Conservation (phyloP, 2,888 invertebrate species). For the Therioaphis trifolii region DNA sequence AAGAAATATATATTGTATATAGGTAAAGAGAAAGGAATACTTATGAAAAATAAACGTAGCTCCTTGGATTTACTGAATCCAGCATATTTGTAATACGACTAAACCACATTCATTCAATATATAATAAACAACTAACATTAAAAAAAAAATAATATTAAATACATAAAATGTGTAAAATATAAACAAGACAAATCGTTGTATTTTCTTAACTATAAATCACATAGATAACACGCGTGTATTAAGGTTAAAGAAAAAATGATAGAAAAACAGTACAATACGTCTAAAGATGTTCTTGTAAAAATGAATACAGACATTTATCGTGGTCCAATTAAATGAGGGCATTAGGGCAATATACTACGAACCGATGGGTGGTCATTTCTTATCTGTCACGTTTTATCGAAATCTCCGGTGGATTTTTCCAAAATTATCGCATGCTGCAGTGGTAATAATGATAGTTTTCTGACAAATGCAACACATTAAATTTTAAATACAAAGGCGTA, state of each 20-base stretch:
- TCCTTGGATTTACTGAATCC: neutral
- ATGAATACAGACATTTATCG: neutral
- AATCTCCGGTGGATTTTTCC: neutral
- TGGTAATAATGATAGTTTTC: neutral
- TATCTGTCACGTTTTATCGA: conserved; percentile 33
- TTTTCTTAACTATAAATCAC: neutral
- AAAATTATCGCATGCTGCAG: neutral
- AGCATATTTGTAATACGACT: neutral
- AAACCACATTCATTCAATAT: neutral
- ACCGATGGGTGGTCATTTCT: neutral
- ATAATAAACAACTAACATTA: neutral
- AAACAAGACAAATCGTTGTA: neutral
- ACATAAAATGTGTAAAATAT: neutral
- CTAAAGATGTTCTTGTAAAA: conserved; percentile 3
- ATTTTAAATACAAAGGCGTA: neutral
- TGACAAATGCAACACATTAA: conserved; percentile 4
- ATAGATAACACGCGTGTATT: neutral
- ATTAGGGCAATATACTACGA: neutral
- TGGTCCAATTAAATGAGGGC: neutral
- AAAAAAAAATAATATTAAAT: neutral
- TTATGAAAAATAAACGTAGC: neutral
- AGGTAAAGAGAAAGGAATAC: neutral
- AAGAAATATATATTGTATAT: neutral
- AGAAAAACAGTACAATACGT: neutral
- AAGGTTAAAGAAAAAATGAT: neutral